Percentiles rank a stretch among this genome's conserved stretches.
These are phyloP conservation scores for Lasioglossum baleicum DNA, from an alignment of 1,140 invertebrate genomes.

Conservation along the genomic window DNA sequence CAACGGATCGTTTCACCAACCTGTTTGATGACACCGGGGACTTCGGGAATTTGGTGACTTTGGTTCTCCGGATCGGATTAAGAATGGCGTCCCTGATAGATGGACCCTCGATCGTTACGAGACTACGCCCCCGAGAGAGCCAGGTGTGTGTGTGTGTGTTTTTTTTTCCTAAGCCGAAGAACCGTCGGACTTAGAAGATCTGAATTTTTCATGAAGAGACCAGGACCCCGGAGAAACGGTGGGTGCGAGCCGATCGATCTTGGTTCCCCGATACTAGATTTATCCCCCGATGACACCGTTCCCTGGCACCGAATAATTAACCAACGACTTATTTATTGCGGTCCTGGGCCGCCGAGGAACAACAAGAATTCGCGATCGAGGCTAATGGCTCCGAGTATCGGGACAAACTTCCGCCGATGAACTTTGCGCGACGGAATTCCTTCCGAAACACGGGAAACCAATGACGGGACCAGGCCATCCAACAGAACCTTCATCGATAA, in stretches of 20 bases:
- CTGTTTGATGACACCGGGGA: too few relatives aligned
- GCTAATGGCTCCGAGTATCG: background rate
- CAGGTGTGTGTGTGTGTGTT: too few relatives aligned
- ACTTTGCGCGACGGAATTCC: background rate
- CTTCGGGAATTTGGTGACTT: too few relatives aligned
- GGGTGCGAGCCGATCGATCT: conserved; percentile 21
- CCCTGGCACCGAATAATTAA: conserved; percentile 5
- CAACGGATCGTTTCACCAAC: too few relatives aligned
- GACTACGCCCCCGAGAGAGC: too few relatives aligned
- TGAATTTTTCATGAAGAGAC: background rate
- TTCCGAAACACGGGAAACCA: too few relatives aligned
- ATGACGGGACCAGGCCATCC: too few relatives aligned
- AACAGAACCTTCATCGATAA: too few relatives aligned
- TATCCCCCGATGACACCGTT: background rate
- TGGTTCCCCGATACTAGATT: conserved; percentile 26
- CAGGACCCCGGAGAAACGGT: background rate
- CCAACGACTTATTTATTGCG: background rate
- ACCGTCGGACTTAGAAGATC: too few relatives aligned
- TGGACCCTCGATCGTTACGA: background rate
- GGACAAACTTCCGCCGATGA: background rate
- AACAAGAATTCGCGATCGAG: background rate
- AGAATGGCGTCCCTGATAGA: background rate
- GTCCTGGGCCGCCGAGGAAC: background rate
- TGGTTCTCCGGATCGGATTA: too few relatives aligned
- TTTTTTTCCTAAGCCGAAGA: background rate